Conservation (phyloP, 2,797 vertebrate genomes). For the Muscicapa striata region DNA sequence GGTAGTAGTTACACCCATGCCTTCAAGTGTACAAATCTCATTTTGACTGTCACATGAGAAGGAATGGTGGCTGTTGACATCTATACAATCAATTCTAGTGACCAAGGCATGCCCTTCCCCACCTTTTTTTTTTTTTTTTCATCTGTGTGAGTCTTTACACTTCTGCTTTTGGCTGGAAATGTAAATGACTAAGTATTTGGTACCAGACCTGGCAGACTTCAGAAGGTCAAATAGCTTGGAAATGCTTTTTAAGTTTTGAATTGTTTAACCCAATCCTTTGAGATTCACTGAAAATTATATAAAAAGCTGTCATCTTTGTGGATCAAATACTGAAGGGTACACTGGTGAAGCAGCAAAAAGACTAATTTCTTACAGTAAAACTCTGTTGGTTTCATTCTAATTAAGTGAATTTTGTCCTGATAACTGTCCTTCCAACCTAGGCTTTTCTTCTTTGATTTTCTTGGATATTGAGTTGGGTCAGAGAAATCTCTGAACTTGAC, state of each 20-base stretch:
- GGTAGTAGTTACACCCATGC: background rate
- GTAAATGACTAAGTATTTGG: conserved; percentile 40
- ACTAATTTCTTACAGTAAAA: background rate
- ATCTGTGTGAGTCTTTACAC: background rate
- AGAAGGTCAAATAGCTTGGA: conserved; percentile 16
- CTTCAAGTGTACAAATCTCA: background rate
- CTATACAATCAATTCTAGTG: background rate
- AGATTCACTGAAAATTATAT: background rate
- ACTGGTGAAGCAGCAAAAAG: background rate
- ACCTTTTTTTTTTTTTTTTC: conserved; percentile 35
- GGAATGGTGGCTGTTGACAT: background rate
- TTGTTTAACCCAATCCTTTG: background rate
- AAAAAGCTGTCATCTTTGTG: background rate
- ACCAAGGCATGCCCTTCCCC: background rate
- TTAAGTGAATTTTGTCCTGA: background rate
- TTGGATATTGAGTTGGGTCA: background rate
- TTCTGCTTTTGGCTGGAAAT: conserved; percentile 39
- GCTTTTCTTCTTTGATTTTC: background rate
- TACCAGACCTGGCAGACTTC: background rate
- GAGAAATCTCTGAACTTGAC: background rate
- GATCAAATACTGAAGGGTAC: background rate
- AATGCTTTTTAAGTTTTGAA: background rate
- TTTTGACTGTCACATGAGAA: background rate
- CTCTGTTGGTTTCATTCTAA: background rate
- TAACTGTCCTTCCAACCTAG: background rate